Base-by-base conservation (phyloP, 2,888 invertebrate genomes). In the Cybosia mesomella region DNA sequence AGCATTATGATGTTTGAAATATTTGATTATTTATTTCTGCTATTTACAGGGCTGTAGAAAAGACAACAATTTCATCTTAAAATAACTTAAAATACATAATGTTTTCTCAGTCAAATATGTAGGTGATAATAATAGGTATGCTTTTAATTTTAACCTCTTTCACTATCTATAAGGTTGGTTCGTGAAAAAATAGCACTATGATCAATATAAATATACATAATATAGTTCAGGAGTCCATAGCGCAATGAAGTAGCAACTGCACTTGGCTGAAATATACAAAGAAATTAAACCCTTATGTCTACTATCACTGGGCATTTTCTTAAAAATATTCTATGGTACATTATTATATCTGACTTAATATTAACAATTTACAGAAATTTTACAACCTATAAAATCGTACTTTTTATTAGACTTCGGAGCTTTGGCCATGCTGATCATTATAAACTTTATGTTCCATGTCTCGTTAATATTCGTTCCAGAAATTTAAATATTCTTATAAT, bases 1-100 rank as follows among this genome's bases (percentile, higher is more conserved):
- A 64, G 71, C 65, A 66, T 62, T 71, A 79, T 83, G 83, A 83
- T 28, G 86, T 82, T 89, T 86, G 89, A 91, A 92, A 91, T 91
- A 90, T 86, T 87, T 75, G 70, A 81, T 80, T 79, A 81, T 76
- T 89, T 83, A 84, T 85, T 88, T 84, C 84, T 83, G 93, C 92
- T 94, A 93, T 93, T 85, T 94, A 95, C 94, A 95, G 86, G 92
- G 91, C 91, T 90, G 91, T 94, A 93, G 91, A 93, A 93, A 94
- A 92, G 89, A 91, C 93, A 92, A 91, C 91, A 91, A 88, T 89
- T 88, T 88, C 82, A 78, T 89, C 89, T 91, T 91, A 92, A 87
- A 89, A 87, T 91, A 93, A 92, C 92, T 91, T 92, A 93, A 89
- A 91, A 88, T 92, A 92, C 87, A 87, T 89, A 85, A 86, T 88